These are phyloP conservation scores for Hartigia nigra DNA, from an alignment of 2,888 invertebrate genomes.

Conservation along the genomic window DNA sequence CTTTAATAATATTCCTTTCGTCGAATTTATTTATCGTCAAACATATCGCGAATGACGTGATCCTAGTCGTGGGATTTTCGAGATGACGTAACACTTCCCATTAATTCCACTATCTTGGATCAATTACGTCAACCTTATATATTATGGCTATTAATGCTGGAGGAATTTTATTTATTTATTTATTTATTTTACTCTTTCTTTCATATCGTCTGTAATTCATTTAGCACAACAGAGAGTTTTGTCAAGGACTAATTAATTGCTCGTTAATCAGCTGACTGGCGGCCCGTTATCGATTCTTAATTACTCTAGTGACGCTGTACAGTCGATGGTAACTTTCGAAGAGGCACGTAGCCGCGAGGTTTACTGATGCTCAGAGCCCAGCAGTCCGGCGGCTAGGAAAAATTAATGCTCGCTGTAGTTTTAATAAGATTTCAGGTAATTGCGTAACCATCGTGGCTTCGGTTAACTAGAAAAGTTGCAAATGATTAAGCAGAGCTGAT, in stretches of 20 bases:
- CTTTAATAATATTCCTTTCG: not conserved
- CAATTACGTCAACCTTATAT: not conserved
- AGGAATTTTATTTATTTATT: not conserved
- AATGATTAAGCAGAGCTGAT: conserved; percentile 24
- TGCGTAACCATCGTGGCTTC: conserved; percentile 14
- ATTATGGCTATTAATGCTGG: not conserved
- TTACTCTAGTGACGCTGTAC: not conserved
- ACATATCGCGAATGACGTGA: not conserved
- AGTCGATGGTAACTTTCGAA: not conserved
- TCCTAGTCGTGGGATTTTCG: not conserved
- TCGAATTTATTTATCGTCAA: not conserved
- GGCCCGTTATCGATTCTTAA: not conserved
- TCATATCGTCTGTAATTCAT: not conserved
- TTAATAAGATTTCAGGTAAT: conserved; percentile 34
- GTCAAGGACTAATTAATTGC: not conserved
- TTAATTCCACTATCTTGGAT: not conserved
- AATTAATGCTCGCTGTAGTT: conserved; percentile 17
- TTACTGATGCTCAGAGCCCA: not conserved
- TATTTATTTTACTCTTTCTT: too few relatives aligned
- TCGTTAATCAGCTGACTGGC: not conserved
- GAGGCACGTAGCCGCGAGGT: not conserved
- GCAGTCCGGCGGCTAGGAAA: not conserved
- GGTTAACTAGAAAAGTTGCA: conserved; percentile 29
- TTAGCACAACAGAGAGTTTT: not conserved
- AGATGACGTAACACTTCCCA: not conserved